A percentile compares a stretch with the other conserved stretches of the same genome.
Conservation (phyloP, 2,113 vertebrate species). For the Eudyptes chrysolophus region DNA sequence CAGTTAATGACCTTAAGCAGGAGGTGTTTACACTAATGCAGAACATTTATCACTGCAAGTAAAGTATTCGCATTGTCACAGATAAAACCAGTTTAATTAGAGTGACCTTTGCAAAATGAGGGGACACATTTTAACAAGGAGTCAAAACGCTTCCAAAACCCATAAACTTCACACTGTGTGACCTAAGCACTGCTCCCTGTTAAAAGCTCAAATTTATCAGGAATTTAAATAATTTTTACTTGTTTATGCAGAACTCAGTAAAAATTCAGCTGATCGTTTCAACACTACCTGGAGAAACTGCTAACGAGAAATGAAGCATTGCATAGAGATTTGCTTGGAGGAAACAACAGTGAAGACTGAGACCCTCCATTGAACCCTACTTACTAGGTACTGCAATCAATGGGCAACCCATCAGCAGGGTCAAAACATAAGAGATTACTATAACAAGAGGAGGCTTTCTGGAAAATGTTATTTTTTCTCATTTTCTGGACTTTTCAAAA, state of each 20-base stretch:
- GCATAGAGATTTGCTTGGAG: not conserved
- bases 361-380: not conserved
- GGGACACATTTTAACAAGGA: not conserved
- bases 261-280: not conserved
- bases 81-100: slow-evolving; percentile 54
- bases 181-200: not conserved
- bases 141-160: not conserved
- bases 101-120: slow-evolving; percentile 2
- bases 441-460: not conserved
- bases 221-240: not conserved
- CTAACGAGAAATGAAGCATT: not conserved
- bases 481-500: not conserved
- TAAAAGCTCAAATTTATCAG: not conserved
- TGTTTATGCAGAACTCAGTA: not conserved
- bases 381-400: not conserved
- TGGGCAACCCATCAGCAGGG: not conserved
- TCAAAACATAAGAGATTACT: not conserved
- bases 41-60: slow-evolving; percentile 26
- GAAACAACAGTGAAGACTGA: not conserved
- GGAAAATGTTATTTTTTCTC: not conserved
- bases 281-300: not conserved
- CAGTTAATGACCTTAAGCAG: slow-evolving; percentile 58
- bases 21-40: slow-evolving; percentile 57
- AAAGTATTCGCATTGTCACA: slow-evolving; percentile 18
- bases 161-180: not conserved